Base-by-base conservation (phyloP, 2,113 vertebrate species). In the Uropsilus gracilis region DNA sequence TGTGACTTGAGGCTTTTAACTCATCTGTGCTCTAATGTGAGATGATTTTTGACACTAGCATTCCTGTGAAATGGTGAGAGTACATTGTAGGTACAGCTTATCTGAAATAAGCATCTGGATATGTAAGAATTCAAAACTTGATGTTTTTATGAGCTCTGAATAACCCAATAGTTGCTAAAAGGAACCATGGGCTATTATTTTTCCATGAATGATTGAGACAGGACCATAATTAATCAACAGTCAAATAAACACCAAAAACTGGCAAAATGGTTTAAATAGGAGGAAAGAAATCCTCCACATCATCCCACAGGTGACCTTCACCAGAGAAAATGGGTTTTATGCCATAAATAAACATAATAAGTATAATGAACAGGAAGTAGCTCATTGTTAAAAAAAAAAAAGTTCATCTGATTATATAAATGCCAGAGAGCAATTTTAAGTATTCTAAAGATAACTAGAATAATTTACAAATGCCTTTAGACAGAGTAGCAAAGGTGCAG, bases 361-460 rank as follows among this genome's bases (percentile, higher is more conserved):
- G 4, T 44, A 95, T 94, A 90, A 94, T 97, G 90, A 96, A 61
- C 93, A 94, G 24, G 88, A 98, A 97, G 3, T 61, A 61, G 95
- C 8, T 96, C 55, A 96, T 96, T 96, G 73, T 97, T 92, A 42
- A 68, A 94, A 73, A 87, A 81, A 81, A 73, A 44, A 95, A 73
- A 71, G 94, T 95, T 97, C 84, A 93, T 94, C 90, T 91, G 96
- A 85, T 97, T 97, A 77, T 83, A 97, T 95, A 93, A 97, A 94
- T 0, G 1, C 93, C 92, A 95, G 95, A 44, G 42, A 97, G 68
- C 84, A 96, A 84, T 96, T 97, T 97, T 91, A 96, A 97, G 89
- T 96, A 96, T 96, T 97, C 93, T 95, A 97, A 97, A 97, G 97
- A 97, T 96, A 96, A 97, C 94, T 81, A 81, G 89, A 93, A 94